Evolutionary conservation across 2,797 vertebrate genomes (phyloP).

Genomic region (Sarcoramphus papa): DNA sequence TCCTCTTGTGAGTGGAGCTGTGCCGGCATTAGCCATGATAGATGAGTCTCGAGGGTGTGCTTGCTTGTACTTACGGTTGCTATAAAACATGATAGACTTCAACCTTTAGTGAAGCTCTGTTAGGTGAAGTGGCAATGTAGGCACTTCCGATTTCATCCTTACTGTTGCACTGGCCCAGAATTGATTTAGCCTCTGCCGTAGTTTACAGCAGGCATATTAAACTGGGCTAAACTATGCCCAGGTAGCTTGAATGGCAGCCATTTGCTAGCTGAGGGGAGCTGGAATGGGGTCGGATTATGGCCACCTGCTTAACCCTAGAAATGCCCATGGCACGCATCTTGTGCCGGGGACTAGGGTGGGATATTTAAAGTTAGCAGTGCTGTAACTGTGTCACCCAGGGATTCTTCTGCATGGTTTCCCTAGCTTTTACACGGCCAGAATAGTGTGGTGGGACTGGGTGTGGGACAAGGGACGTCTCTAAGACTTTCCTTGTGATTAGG

Average conservation of each 20-base stretch:
- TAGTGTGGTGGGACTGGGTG: not conserved
- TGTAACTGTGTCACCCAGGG: not conserved
- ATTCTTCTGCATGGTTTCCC: not conserved
- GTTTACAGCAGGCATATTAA: not conserved
- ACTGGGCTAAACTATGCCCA: not conserved
- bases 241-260: fast-evolving
- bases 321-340: not conserved
- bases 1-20: not conserved
- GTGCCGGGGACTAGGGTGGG: not conserved
- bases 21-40: not conserved
- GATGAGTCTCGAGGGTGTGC: not conserved
- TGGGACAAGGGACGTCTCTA: not conserved
- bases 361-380: not conserved
- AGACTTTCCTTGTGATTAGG: not conserved
- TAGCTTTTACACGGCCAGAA: not conserved
- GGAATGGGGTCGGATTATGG: not conserved
- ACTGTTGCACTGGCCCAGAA: not conserved
- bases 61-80: not conserved
- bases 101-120: not conserved
- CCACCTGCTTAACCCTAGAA: not conserved
- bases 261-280: not conserved
- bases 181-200: not conserved
- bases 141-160: not conserved
- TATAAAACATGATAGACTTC: not conserved
- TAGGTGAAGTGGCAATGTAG: not conserved